A percentile compares a stretch with the other conserved stretches of the same genome.
Evolutionary conservation across 2,888 invertebrate species (phyloP).

Genomic region (Alloscopus bannaensis): DNA sequence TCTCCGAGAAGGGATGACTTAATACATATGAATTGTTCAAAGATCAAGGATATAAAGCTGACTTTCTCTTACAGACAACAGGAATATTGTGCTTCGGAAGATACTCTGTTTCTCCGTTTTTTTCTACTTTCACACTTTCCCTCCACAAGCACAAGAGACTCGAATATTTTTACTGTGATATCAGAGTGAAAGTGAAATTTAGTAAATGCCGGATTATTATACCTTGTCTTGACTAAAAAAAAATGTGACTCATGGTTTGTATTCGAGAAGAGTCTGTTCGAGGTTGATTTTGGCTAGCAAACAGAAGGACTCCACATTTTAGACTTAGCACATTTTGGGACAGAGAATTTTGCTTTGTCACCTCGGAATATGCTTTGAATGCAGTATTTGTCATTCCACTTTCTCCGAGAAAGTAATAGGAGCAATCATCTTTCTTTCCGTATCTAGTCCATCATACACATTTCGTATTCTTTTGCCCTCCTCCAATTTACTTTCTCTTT

Average conservation of each 20-base stretch:
- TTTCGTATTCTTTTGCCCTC: slow-evolving; percentile 15
- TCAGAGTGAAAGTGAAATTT: slow-evolving; percentile 40
- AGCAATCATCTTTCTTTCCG: slow-evolving; percentile 39
- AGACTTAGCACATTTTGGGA: slow-evolving; percentile 24
- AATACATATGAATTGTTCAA: slow-evolving; percentile 51
- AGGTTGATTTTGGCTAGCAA: slow-evolving; percentile 41
- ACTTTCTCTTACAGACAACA: background rate
- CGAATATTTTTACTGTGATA: background rate
- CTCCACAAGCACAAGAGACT: background rate
- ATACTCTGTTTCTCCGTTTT: background rate
- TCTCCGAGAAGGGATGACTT: slow-evolving; percentile 42
- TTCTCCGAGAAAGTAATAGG: slow-evolving; percentile 28
- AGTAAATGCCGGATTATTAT: slow-evolving; percentile 50
- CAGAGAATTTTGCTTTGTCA: slow-evolving; percentile 42
- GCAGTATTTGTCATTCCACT: slow-evolving; percentile 57
- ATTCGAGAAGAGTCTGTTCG: slow-evolving; percentile 25
- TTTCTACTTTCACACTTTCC: background rate
- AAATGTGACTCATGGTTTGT: slow-evolving; percentile 7
- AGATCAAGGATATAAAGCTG: slow-evolving; percentile 33
- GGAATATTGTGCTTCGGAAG: background rate
- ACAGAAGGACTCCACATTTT: slow-evolving; percentile 46
- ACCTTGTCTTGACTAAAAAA: slow-evolving; percentile 31
- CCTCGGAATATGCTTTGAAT: slow-evolving; percentile 58
- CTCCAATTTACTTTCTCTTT: background rate
- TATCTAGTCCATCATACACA: slow-evolving; percentile 18